Conservation (phyloP, 2,113 vertebrate genomes). For the Myotis davidii region DNA sequence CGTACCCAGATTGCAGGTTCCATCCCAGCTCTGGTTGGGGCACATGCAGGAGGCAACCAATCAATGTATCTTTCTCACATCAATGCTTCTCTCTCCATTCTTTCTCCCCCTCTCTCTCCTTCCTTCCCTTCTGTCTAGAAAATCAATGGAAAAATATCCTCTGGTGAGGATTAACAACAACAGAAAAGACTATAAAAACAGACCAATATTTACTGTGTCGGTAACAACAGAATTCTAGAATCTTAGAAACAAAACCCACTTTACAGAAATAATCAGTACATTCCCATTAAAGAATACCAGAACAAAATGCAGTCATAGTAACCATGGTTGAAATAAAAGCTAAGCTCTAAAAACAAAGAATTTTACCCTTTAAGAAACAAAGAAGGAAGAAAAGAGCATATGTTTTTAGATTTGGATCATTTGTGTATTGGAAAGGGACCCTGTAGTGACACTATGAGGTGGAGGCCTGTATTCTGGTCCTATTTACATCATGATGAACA, state of each 20-base stretch:
- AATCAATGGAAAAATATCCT: too few relatives aligned
- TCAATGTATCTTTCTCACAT: too few relatives aligned
- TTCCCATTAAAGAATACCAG: not conserved
- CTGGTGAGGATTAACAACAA: too few relatives aligned
- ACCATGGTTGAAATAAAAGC: not conserved
- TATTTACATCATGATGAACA: slow-evolving; percentile 30
- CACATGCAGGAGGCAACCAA: too few relatives aligned
- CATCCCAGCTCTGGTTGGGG: too few relatives aligned
- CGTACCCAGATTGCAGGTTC: too few relatives aligned
- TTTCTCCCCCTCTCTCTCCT: too few relatives aligned
- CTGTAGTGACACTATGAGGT: not conserved
- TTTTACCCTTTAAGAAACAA: slow-evolving; percentile 37
- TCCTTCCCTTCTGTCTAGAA: too few relatives aligned
- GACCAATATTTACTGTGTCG: not conserved
- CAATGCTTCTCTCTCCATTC: too few relatives aligned
- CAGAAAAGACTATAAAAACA: slow-evolving; percentile 9
- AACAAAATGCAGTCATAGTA: not conserved
- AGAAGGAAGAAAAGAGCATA: not conserved
- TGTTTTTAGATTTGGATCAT: slow-evolving; percentile 33
- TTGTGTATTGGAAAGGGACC: slow-evolving; percentile 4
- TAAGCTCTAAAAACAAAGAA: slow-evolving; percentile 27
- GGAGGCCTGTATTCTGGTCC: not conserved
- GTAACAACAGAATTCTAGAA: slow-evolving; percentile 41
- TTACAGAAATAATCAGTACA: not conserved
- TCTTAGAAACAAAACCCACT: not conserved